Evolutionary conservation across 30 jellyfish, hydroid and myxozoan species (phyloP), one percentile per base, ranked within the genome.

Genomic region (Phacellophora camtschatica): DNA sequence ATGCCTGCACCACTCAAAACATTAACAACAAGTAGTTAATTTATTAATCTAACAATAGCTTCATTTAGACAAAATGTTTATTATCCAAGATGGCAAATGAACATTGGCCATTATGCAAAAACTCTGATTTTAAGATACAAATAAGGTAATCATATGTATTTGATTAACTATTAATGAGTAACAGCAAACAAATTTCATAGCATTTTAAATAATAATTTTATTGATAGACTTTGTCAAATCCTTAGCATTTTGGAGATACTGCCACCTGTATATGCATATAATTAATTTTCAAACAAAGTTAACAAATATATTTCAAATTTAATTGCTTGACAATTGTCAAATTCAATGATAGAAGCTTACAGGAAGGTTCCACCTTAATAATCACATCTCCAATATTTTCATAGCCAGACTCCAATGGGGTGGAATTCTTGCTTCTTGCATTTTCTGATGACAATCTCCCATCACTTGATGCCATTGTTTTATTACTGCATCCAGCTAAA

Each of bases 301-400:
- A 7, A 5, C 13, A 39, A 13, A 13, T 39, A 39, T 13, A 39
- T 39, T 39, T 5, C 51, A 39, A 39, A 7, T 5, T 13, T 39
- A 13, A 5, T 39, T 39, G 7, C 51, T 39, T 39, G 51, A 5
- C 51, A 39, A 5, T 7, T 39, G 51, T 5, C 13, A 39, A 39
- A 39, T 39, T 5, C 13, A n/a, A n/a, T 12, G 6, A 42, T n/a
- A 45, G 39, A 4, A 5, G 4, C 66, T 67, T 27, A 67, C 82
- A 65, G 1, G 43, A 28, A 16, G 82, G 82, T 41, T 67, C 82
- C 20, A 67, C 82, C 30, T 67, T 67, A 33, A 67, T 67, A 6
- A 67, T 67, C 31, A 67, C 34, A 37, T 67, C 82, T 37, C 22
- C 82, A 8, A 37, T 22, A 0, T 12, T 16, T 5, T 25, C 79